Evolutionary conservation across 2,113 vertebrate genomes (phyloP), one percentile per base, ranked within the genome.

Genomic region (Microcebus griseorufus): DNA sequence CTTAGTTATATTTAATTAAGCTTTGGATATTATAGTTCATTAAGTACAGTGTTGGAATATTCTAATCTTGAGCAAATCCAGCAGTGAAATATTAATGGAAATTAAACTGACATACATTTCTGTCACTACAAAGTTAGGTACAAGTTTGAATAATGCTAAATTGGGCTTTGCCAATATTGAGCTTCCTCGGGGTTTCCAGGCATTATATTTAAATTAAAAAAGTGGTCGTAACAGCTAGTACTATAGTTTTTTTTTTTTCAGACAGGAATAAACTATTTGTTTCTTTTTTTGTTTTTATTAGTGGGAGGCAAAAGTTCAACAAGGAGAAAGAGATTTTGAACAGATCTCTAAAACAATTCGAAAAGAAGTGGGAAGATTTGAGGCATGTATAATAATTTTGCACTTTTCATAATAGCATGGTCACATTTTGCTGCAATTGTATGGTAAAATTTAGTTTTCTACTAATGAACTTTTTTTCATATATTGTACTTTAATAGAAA

Each of bases 291-390:
- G 98, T 98, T 98, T 98, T 98, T 98, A 97, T 95, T 98, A 99
- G 99, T 99, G 99, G 99, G 99, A 99, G 98, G 99, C 98, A 34
- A 99, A 99, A 98, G 99, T 99, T 93, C 99, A 99, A 94, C 99
- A 99, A 99, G 99, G 99, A 45, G 99, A 99, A 96, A 99, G 99
- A 98, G 99, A 99, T 98, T 99, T 99, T 98, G 99, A 99, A 97
- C 99, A 99, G 98, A 99, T 99, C 97, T 99, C 99, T 95, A 99
- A 99, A 99, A 99, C 99, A 85, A 99, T 99, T 98, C 99, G 99
- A 53, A 99, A 99, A 96, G 99, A 99, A 99, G 99, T 99, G 94
- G 98, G 99, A 97, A 98, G 99, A 98, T 99, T 99, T 97, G 99
- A 99, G 99, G 99, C 99, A 98, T 92, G 99, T 98, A 96, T 98